Evolutionary conservation across 53 echinoderm and acorn worm species (phyloP).

Genomic region (Crossaster papposus): DNA sequence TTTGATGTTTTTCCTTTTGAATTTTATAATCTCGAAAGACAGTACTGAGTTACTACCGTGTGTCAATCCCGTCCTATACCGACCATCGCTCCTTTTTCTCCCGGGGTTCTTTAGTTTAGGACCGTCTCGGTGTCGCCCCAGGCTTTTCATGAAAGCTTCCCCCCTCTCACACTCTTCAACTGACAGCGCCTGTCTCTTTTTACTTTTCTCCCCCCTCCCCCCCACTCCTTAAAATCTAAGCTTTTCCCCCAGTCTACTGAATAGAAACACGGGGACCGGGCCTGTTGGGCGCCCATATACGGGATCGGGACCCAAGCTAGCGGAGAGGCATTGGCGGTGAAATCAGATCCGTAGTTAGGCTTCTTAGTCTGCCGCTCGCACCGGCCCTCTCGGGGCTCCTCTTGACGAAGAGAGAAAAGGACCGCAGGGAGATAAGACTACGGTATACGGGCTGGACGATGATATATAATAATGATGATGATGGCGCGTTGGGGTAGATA

Average conservation of each 20-base stretch:
- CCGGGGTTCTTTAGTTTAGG: not conserved
- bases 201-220: not conserved
- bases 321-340: constrained; percentile 46
- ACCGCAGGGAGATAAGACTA: not conserved
- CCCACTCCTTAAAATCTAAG: not conserved
- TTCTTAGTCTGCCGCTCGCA: constrained; percentile 23
- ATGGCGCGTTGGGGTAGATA: not conserved
- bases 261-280: constrained; percentile 51
- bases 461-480: not conserved
- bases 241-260: constrained; percentile 2
- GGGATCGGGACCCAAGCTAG: not conserved
- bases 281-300: not conserved
- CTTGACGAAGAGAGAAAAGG: constrained; percentile 35
- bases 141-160: constrained; percentile 46
- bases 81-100: constrained; percentile 10
- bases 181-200: constrained; percentile 54
- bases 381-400: constrained; percentile 48
- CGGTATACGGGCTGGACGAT: not conserved
- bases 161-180: constrained; percentile 53
- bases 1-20: not conserved
- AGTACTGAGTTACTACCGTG: constrained; percentile 40
- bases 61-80: constrained; percentile 50
- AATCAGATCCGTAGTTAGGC: constrained; percentile 41
- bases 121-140: constrained; percentile 51
- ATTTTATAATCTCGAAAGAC: constrained; percentile 14